Base-by-base conservation (phyloP, 2,113 vertebrate species). In the Numida meleagris region DNA sequence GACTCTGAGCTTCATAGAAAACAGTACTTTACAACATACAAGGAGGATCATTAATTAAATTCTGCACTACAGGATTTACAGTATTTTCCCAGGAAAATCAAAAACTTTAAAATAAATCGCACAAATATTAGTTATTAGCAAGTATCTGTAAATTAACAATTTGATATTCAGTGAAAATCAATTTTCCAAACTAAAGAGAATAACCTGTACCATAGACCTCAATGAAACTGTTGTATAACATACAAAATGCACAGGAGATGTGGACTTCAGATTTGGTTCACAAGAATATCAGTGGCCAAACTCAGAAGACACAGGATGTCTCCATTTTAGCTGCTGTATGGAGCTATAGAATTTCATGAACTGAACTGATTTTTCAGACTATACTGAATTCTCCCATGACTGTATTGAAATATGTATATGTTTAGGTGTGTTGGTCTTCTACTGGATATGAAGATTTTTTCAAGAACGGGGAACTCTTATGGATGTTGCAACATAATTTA, bases 1-100 rank as follows among this genome's bases (percentile, higher is more conserved):
- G 71, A 33, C 50, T 93, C 75, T 88, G 36, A 91, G 80, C 42
- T 86, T 90, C 46, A 23, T 93, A 33, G 74, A 82, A 96, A 95
- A 50, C 17, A 50, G n/a, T 50, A 80, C 9, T 92, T 80, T 82
- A 70, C 90, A 40, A 68, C 24, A 73, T 67, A 57, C 12, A 94
- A 97, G 88, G 85, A 75, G 6, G 38, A 90, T 50, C 14, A 75
- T 90, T 53, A 74, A 42, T 87, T 87, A 77, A 89, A 84, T 80
- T 51, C 25, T 83, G 58, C 11, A 83, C 5, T 73, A 14, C 11
- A 95, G 18, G 10, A 23, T 93, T 94, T 73, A n/a, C 94, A 71
- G 8, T 31, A 33, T 82, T 95, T 95, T 84, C 40, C 33, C 40
- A 43, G 12, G 17, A 59, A 93, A 95, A 90, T 38, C 0, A 65